Evolutionary conservation across 2,113 vertebrate genomes (phyloP), one percentile per base, ranked within the genome.

Genomic region (Pelecanoides urinatrix): DNA sequence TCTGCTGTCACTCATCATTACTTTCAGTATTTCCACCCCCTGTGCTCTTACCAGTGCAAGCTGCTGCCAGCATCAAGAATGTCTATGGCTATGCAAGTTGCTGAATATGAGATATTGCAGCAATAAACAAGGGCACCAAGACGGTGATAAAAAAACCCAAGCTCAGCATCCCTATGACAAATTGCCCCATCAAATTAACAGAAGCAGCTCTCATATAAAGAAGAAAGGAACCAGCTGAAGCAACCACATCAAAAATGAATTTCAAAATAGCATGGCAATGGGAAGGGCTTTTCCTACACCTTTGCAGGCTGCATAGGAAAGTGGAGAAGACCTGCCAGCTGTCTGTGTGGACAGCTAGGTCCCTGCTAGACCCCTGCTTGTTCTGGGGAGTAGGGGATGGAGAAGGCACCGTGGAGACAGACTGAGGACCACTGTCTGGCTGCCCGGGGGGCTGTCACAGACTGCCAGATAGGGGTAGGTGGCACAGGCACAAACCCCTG

Each of bases 261-360:
- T 73, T 66, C 16, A 23, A 87, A 94, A 70, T 0, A 5, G 32
- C 21, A 55, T 0, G 0, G 32, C 3, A 2, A 26, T 47, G 11
- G 19, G 47, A 85, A 53, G 30, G 44, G n/a, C 6, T 92, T 87
- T 77, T 5, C 21, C 10, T 23, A 47, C 27, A 49, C 17, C 17
- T 77, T 55, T 71, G 55, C 61, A 66, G 76, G 49, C 7, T 27
- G 38, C 22, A 4, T 2, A 62, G 50, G 21, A 14, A 85, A 61
- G 16, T 4, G 2, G 3, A 72, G 25, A 50, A 61, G 40, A 62
- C 36, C 21, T 7, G 3, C 25, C 26, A 47, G 53, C 5, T 15
- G 16, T 20, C 3, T 42, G 26, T 17, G 8, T 32, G 40, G 29
- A 49, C 18, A 61, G 42, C 0, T 0, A 85, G 12, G 38, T 49